Conservation (phyloP, 2,888 invertebrate species). For the Cremastinae sp. region DNA sequence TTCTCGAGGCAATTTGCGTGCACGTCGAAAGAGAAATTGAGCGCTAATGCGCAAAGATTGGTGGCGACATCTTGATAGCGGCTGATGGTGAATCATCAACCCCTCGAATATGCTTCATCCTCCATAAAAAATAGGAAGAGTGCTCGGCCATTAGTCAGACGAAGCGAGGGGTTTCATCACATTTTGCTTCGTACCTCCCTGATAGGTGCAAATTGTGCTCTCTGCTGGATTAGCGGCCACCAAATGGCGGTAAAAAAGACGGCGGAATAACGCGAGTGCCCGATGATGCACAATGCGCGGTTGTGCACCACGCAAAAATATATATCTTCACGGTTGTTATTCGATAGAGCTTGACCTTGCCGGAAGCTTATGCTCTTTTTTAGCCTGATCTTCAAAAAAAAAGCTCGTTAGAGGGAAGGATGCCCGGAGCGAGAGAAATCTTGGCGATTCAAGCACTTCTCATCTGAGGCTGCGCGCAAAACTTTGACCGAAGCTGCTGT, state of each 20-base stretch:
- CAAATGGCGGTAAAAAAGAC: slow-evolving; percentile 26
- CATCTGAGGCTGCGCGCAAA: slow-evolving; percentile 8
- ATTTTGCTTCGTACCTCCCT: slow-evolving; percentile 22
- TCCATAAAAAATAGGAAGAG: slow-evolving; percentile 6
- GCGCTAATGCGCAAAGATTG: too few species aligned
- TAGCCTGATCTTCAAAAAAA: slow-evolving; percentile 41
- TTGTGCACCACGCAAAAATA: slow-evolving; percentile 10
- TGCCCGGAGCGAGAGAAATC: slow-evolving; percentile 42
- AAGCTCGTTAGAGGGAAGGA: slow-evolving; percentile 57
- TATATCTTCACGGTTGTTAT: slow-evolving; percentile 56
- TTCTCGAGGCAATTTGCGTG: too few species aligned
- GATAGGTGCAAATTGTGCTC: slow-evolving; percentile 54
- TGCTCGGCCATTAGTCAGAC: slow-evolving; percentile 39
- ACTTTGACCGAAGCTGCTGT: too few species aligned
- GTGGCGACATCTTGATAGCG: slow-evolving; percentile 34
- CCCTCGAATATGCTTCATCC: background rate
- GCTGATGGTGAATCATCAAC: slow-evolving; percentile 3
- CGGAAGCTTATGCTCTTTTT: slow-evolving; percentile 29
- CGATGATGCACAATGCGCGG: slow-evolving; percentile 9
- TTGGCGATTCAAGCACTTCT: slow-evolving; percentile 21
- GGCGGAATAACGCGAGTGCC: slow-evolving; percentile 21
- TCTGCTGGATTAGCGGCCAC: slow-evolving; percentile 30
- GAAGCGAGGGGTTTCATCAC: slow-evolving; percentile 26
- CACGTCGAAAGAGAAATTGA: too few species aligned
- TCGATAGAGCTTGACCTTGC: slow-evolving; percentile 54